Evolutionary conservation across 2,888 invertebrate genomes (phyloP).

Genomic region (Caenorhabditis japonica): DNA sequence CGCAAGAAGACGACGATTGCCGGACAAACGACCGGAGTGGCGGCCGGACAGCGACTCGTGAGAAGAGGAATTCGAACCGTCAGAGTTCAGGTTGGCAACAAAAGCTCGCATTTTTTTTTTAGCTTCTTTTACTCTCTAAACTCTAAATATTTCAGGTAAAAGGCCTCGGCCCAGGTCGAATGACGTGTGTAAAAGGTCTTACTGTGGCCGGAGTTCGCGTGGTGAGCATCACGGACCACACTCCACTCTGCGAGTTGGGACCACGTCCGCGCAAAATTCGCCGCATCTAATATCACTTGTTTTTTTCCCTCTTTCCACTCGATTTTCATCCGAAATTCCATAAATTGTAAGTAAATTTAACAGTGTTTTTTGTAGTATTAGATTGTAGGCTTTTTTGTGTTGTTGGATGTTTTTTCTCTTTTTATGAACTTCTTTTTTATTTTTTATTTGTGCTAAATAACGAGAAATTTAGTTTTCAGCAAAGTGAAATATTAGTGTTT

Average conservation of each 20-base stretch:
- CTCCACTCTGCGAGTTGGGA: constrained; percentile 85
- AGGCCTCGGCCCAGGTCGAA: constrained; percentile 79
- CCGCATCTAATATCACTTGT: constrained; percentile 84
- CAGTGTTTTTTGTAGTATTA: too few relatives aligned
- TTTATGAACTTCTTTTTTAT: constrained; percentile 3
- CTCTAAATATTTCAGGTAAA: constrained; percentile 61
- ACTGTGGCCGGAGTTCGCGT: constrained; percentile 92
- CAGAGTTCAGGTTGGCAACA: constrained; percentile 67
- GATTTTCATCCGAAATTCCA: constrained; percentile 7
- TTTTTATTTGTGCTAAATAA: too few relatives aligned
- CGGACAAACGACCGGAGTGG: constrained; percentile 90
- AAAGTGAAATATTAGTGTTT: too few relatives aligned
- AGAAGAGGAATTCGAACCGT: constrained; percentile 77
- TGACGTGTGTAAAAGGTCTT: constrained; percentile 91
- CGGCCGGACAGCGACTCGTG: constrained; percentile 81
- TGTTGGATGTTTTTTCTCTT: constrained; percentile 1
- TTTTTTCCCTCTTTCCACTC: background rate
- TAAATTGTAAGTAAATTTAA: too few relatives aligned
- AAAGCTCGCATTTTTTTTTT: too few relatives aligned
- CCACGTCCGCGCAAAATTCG: constrained; percentile 88
- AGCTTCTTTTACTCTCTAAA: background rate
- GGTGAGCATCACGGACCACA: constrained; percentile 92
- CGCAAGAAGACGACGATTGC: constrained; percentile 96
- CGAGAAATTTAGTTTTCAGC: too few relatives aligned
- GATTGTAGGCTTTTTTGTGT: too few relatives aligned